Base-by-base conservation (phyloP, 1,140 invertebrate genomes). In the Ips nitidus region DNA sequence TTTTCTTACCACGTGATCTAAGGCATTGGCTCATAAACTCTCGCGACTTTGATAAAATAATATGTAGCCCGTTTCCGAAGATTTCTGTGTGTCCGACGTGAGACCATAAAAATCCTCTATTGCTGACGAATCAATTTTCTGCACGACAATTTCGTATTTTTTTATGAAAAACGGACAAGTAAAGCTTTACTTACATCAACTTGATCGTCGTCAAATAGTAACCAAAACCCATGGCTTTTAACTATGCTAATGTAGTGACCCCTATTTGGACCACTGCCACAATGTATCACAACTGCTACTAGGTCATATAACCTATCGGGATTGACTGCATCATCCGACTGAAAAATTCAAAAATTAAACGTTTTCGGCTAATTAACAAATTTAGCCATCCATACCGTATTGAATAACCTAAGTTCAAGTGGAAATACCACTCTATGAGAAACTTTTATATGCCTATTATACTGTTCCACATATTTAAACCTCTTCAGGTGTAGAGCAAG, bases 161-260 rank as follows among this genome's bases (percentile, higher is more conserved):
- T 36, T 41, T 5, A 63, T 5, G 52, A 43, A 55, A 2, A 37
- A 7, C 52, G n/a, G 52, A 59, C 0, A 59, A 41, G 7, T 22
- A 42, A 52, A 52, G 22, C 22, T 22, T 22, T 22, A 90, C 92
- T 91, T 87, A 98, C 95, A 87, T 99, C 97, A 67, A 99, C 98
- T 89, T 99, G 95, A 82, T 99, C 98, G 84, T 99, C 98, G 83
- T 99, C 98, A 85, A 99, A 99, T 1, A 99, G 87, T 71, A 99
- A 85, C 98, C 98, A 99, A 81, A 98, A 96, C 41, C 97, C 95
- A 83, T 98, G 95, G 81, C 95, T 98, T 84, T 99, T 99, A 40
- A 99, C 98, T 82, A 99, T 97, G 80, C 94, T 98, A 82, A 99
- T 99, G 83, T 99, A 99, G 84, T 99, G 98, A 47, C 98, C 98